Evolutionary conservation across 2,797 vertebrate genomes (phyloP), one percentile per base, ranked within the genome.

Genomic region (Cryptoblepharus egeriae): DNA sequence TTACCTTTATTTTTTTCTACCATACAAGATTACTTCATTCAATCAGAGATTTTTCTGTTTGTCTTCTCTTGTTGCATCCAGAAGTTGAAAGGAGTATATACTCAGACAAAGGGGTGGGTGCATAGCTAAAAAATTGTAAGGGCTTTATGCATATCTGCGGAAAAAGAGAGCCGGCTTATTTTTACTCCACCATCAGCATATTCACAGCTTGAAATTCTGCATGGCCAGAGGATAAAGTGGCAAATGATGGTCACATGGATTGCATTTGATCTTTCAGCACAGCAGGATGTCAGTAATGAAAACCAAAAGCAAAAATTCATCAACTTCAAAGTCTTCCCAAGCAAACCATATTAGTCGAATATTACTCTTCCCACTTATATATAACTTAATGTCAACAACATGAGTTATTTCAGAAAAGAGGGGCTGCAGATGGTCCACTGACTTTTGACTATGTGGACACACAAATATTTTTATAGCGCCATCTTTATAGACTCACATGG

Each of bases 261-360:
- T 32, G 37, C 28, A 63, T 72, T 61, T 63, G 68, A 80, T 32
- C n/a, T 26, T 26, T 32, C 32, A 13, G 4, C 71, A 69, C n/a
- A 72, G 68, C 69, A 61, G 39, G 69, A 80, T 72, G 57, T 80
- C 71, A 32, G 24, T 72, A 72, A 80, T 72, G 57, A 45, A 71
- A 80, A 80, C 68, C 69, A 73, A 80, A 80, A 64, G n/a, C 69
- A 80, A 80, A 13, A 64, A 35, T 64, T 35, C n/a, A 13, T 11
- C 39, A 80, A 52, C 58, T 72, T 80, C 69, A 80, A 80, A 80
- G 79, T 26, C 30, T 63, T 22, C 60, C 75, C 39, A 64, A 77
- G 72, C 16, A 64, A 80, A 32, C 57, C 26, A 52, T 64, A 73
- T 64, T 61, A 72, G 69, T 26, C 58, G 64, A 60, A 73, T 55